Conservation (phyloP, 2,797 vertebrate genomes). For the Ispidina picta region DNA sequence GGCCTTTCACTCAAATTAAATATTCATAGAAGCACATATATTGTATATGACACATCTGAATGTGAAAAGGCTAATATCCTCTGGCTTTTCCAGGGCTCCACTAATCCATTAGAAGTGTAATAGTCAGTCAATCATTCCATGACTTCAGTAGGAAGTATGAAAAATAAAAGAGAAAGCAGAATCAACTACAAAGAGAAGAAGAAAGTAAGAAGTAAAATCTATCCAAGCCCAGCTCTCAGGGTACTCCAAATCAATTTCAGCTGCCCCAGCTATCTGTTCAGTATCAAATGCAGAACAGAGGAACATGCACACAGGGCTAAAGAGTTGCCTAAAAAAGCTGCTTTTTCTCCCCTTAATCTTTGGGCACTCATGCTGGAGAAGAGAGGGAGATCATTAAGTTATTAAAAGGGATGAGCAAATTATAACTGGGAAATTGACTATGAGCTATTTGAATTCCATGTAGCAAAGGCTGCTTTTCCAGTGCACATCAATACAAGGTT, state of each 20-base stretch:
- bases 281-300: constrained; percentile 20
- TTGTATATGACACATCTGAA: constrained; percentile 65
- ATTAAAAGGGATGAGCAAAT: not conserved
- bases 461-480: not conserved
- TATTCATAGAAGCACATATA: constrained; percentile 75
- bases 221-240: constrained; percentile 11
- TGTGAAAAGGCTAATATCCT: constrained; percentile 73
- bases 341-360: not conserved
- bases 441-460: not conserved
- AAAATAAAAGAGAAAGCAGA: constrained; percentile 40
- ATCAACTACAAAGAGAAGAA: constrained; percentile 1
- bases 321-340: not conserved
- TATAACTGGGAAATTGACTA: not conserved
- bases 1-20: constrained; percentile 72
- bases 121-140: constrained; percentile 25
- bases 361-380: not conserved
- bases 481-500: not conserved
- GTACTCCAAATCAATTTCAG: constrained; percentile 29
- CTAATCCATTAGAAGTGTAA: constrained; percentile 75
- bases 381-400: not conserved
- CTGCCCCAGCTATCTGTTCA: not conserved
- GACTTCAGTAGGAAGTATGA: not conserved
- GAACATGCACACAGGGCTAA: not conserved
- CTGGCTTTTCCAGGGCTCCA: constrained; percentile 65
- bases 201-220: not conserved